Percentiles rank a stretch among this genome's conserved stretches.
Evolutionary conservation across 2,113 vertebrate genomes (phyloP).

Genomic region (Rhineura floridana): DNA sequence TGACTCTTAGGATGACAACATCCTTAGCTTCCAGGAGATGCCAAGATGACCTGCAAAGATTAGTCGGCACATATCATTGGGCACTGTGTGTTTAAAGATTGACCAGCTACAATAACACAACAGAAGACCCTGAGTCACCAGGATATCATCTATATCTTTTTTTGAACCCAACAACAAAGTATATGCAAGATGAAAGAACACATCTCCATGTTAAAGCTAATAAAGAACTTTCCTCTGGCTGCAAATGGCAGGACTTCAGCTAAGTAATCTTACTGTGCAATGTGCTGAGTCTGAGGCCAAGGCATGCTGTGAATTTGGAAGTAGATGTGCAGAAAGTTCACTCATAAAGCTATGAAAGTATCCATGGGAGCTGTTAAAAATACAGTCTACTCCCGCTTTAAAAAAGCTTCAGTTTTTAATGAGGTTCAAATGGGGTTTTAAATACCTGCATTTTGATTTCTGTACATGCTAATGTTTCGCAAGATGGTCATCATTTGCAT

Average conservation of each 20-base stretch:
- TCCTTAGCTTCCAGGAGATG: not conserved
- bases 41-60: not conserved
- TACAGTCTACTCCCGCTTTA: not conserved
- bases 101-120: not conserved
- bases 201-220: slow-evolving; percentile 10
- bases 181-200: slow-evolving; percentile 4
- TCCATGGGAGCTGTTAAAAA: not conserved
- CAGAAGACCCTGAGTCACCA: not conserved
- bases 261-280: not conserved
- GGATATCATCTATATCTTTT: not conserved
- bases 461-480: not conserved
- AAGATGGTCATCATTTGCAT: not conserved
- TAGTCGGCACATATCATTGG: not conserved
- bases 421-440: not conserved
- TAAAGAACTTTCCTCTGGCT: slow-evolving; percentile 25
- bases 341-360: not conserved
- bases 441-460: not conserved
- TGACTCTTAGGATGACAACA: not conserved
- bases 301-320: not conserved
- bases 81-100: not conserved
- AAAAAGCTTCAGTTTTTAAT: not conserved
- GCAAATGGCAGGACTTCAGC: not conserved
- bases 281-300: not conserved
- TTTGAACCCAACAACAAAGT: slow-evolving; percentile 23
- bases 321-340: not conserved